Evolutionary conservation across 2,888 invertebrate genomes (phyloP).

Genomic region (Glyphotaelius pellucidus): DNA sequence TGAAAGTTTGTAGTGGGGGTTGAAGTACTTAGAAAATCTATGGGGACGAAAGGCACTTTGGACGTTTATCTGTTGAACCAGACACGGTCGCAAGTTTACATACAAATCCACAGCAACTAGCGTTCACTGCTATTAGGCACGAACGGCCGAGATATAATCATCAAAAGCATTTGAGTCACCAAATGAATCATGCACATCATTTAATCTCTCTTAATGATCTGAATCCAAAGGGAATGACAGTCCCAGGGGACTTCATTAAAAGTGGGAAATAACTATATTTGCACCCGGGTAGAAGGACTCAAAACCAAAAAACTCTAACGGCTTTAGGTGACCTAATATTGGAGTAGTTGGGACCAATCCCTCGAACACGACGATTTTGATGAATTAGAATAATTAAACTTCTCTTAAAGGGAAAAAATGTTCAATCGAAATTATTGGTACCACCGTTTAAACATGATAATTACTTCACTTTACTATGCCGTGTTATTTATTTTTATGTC

Average conservation of each 20-base stretch:
- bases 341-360: not conserved
- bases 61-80: not conserved
- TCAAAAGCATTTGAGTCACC: not conserved
- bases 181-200: not conserved
- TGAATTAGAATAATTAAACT: not conserved
- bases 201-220: not conserved
- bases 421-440: no score
- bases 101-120: not conserved
- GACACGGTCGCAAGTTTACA: constrained; percentile 2
- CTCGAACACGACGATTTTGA: not conserved
- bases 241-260: not conserved
- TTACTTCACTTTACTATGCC: not conserved
- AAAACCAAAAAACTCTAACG: not conserved
- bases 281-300: not conserved
- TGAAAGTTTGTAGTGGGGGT: not conserved
- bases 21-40: not conserved
- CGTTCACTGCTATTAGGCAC: not conserved
- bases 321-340: not conserved
- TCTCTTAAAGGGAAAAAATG: not conserved
- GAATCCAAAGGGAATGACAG: not conserved
- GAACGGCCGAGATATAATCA: not conserved
- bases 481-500: not conserved
- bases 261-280: not conserved
- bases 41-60: not conserved
- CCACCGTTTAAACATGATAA: not conserved